Conservation (phyloP, 64 coral and sea anemone genomes). For the Actinia equina region DNA sequence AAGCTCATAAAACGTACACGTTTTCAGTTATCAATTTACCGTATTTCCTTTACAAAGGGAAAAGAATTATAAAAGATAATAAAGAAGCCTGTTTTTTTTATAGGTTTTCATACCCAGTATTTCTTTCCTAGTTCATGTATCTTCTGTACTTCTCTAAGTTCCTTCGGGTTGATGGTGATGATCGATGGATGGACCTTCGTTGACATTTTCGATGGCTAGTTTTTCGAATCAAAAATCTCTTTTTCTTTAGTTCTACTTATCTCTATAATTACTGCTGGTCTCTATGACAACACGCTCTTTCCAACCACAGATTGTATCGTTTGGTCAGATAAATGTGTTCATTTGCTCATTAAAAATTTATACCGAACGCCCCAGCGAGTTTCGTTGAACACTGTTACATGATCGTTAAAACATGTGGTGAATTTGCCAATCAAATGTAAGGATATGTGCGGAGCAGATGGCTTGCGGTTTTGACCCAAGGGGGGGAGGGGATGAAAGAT, state of each 20-base stretch:
- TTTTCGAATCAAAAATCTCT: not conserved
- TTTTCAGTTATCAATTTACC: too few species aligned
- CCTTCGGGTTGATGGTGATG: constrained; percentile 55
- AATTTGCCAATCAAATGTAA: too few species aligned
- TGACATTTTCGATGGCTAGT: constrained; percentile 15
- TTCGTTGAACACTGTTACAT: too few species aligned
- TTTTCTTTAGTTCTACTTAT: not conserved
- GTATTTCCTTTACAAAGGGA: too few species aligned
- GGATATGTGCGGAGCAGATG: not conserved
- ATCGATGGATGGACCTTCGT: constrained; percentile 49
- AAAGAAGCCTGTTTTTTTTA: too few species aligned
- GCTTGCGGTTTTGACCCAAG: not conserved
- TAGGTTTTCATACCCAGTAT: constrained; percentile 61
- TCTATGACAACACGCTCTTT: not conserved
- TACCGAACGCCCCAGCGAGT: not conserved
- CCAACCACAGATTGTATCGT: not conserved
- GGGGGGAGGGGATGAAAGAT: not conserved
- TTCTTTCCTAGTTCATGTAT: constrained; percentile 84
- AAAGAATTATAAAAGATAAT: too few species aligned
- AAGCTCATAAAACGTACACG: too few species aligned
- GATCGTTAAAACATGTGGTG: too few species aligned
- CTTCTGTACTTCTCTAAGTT: constrained; percentile 87
- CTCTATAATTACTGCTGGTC: not conserved
- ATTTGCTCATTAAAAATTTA: not conserved
- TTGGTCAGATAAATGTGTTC: not conserved